Conservation (phyloP, 2,797 vertebrate species). For the Smutsia gigantea region DNA sequence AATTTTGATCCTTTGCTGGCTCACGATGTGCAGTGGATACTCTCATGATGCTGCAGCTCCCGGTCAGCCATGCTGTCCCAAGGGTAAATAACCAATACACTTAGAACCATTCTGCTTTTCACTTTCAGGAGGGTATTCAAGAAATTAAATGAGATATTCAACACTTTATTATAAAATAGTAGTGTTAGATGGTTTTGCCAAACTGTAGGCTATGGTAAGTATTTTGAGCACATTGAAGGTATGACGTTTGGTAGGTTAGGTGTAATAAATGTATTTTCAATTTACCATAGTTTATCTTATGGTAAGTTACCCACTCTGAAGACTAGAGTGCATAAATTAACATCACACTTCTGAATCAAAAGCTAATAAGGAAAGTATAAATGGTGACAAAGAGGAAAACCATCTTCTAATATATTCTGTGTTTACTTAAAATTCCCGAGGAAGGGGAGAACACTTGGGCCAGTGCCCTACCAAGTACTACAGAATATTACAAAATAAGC, state of each 20-base stretch:
- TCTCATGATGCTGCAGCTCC: too few relatives aligned
- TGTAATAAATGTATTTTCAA: neutral
- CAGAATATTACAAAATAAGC: neutral
- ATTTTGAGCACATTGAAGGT: neutral
- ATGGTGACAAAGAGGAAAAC: neutral
- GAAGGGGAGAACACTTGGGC: neutral
- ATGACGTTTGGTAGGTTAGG: neutral
- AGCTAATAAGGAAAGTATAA: neutral
- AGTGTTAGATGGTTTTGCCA: neutral
- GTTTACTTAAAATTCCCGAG: neutral
- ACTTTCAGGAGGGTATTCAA: neutral
- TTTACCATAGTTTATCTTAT: neutral
- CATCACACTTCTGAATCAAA: neutral
- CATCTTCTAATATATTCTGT: neutral
- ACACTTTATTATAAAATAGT: neutral
- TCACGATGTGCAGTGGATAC: neutral
- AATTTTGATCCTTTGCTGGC: neutral
- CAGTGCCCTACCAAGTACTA: neutral
- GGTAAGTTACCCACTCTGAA: neutral
- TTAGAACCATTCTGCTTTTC: neutral
- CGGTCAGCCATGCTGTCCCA: neutral
- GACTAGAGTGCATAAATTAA: neutral
- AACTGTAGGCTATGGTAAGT: neutral
- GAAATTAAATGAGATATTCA: neutral
- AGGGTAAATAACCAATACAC: neutral